phyloP scores from a whole-genome alignment of 2,888 invertebrate species.

The Ichneumon xanthorius region DNA sequence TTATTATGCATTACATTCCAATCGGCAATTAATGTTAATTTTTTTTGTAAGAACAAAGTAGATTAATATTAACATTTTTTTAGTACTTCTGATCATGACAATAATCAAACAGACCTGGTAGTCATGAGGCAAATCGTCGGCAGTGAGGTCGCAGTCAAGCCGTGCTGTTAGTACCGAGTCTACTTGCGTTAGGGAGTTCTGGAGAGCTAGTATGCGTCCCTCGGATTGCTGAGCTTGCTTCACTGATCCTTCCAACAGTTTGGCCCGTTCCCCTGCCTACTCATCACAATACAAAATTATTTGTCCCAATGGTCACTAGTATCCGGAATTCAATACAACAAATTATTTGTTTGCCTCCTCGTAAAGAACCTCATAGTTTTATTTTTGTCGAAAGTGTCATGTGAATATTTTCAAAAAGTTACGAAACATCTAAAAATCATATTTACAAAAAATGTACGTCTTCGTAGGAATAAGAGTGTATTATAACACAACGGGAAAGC shows the following conservation, averaged over 20 bases:
- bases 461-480: too few relatives aligned
- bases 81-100: not conserved
- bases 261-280: constrained; percentile 88
- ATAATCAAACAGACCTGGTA: constrained; percentile 86
- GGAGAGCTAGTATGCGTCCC: constrained; percentile 90
- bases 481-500: not conserved
- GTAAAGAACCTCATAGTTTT: too few relatives aligned
- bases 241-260: constrained; percentile 89
- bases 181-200: constrained; percentile 90
- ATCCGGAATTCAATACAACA: not conserved
- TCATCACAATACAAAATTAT: constrained; percentile 74
- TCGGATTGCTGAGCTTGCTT: constrained; percentile 92
- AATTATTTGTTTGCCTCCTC: not conserved
- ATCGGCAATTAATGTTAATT: not conserved
- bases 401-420: not conserved
- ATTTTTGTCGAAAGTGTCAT: too few relatives aligned
- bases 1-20: not conserved
- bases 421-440: not conserved
- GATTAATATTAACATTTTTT: constrained; percentile 27
- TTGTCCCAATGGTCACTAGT: not conserved
- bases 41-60: constrained; percentile 12
- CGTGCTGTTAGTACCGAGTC: constrained; percentile 90
- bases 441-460: not conserved
- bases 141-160: constrained; percentile 91
- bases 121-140: constrained; percentile 92